Evolutionary conservation across 2,113 vertebrate species (phyloP).

Genomic region (Anas platyrhynchos): DNA sequence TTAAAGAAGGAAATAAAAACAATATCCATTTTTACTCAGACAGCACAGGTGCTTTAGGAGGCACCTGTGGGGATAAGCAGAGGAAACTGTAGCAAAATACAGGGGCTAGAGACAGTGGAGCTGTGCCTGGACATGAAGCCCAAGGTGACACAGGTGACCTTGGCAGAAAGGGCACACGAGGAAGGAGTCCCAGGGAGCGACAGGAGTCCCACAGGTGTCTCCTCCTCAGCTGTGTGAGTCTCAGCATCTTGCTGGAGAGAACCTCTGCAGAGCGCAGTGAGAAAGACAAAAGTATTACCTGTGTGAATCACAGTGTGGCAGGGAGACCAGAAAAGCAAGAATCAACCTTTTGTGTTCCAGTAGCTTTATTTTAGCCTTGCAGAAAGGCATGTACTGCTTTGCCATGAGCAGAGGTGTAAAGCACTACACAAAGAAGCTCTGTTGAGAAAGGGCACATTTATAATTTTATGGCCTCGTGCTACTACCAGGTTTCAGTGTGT

Average conservation of each 20-base stretch:
- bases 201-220: rapidly evolving
- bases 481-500: not conserved
- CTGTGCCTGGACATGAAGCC: not conserved
- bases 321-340: not conserved
- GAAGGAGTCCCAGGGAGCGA: not conserved
- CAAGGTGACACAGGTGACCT: not conserved
- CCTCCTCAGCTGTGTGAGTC: not conserved
- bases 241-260: not conserved
- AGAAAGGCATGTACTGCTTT: not conserved
- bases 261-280: not conserved
- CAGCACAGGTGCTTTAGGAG: not conserved
- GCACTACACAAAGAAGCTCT: not conserved
- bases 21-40: not conserved
- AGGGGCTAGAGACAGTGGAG: not conserved
- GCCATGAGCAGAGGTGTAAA: not conserved
- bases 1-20: not conserved
- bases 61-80: not conserved
- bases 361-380: not conserved
- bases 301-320: not conserved
- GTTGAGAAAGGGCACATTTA: rapidly evolving
- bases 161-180: not conserved
- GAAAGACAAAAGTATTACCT: not conserved
- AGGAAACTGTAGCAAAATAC: not conserved
- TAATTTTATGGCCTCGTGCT: not conserved
- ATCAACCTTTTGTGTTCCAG: not conserved